Percentiles rank a stretch among this genome's conserved stretches.
These are phyloP conservation scores for Apomyelois bistriatella DNA, from an alignment of 2,888 invertebrate species.

Conservation along the genomic window DNA sequence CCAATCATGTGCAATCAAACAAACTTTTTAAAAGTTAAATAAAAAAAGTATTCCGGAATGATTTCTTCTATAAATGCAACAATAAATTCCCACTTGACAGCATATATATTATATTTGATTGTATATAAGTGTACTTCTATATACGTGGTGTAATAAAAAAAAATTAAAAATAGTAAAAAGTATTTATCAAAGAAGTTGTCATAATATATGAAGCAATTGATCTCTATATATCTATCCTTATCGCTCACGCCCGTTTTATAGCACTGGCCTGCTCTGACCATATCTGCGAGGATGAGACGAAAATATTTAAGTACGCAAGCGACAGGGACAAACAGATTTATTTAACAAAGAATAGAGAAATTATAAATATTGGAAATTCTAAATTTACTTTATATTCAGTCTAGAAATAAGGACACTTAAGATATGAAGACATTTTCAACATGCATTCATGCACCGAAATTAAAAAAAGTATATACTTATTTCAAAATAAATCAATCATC, in stretches of 20 bases:
- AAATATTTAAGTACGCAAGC: no score
- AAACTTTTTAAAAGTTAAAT: not conserved
- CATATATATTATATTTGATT: not conserved
- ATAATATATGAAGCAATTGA: not conserved
- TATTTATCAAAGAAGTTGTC: not conserved
- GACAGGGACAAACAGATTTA: not conserved
- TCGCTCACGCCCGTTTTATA: no score
- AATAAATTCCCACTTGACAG: not conserved
- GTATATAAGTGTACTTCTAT: not conserved
- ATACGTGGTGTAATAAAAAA: not conserved
- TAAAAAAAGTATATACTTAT: slow-evolving; percentile 30
- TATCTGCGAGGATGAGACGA: no score
- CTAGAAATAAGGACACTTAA: slow-evolving; percentile 24
- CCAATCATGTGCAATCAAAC: no score
- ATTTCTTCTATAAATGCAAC: not conserved
- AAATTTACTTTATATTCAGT: not conserved
- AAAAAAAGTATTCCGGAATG: not conserved
- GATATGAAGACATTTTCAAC: slow-evolving; percentile 32
- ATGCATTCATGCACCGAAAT: slow-evolving; percentile 43
- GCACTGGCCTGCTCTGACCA: no score
- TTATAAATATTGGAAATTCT: not conserved
- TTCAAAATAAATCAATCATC: slow-evolving; percentile 26
- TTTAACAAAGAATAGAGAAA: not conserved
- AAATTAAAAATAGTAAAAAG: not conserved
- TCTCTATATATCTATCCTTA: no score